These are phyloP conservation scores for Anguilla pacifica DNA, from an alignment of 2,797 vertebrate genomes.

Conservation along the genomic window DNA sequence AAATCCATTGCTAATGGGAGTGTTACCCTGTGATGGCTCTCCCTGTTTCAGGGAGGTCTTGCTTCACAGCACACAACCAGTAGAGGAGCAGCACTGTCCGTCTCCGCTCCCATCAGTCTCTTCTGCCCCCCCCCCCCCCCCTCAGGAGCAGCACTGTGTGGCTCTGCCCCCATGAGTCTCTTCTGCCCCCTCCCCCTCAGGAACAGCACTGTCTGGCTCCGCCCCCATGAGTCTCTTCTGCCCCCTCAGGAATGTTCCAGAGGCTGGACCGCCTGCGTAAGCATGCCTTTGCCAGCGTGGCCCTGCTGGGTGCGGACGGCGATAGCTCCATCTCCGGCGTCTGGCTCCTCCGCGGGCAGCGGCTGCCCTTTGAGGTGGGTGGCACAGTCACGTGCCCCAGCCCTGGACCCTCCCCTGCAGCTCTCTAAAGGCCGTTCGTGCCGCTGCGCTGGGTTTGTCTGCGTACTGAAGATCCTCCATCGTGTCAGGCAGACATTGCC, in stretches of 20 bases:
- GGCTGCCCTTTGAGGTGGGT: conserved; percentile 63
- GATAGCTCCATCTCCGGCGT: conserved; percentile 69
- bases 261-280: conserved; percentile 73
- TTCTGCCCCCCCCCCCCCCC: too few relatives aligned
- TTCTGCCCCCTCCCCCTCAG: not conserved
- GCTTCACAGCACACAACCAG: not conserved
- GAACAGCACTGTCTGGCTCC: not conserved
- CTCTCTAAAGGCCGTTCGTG: not conserved
- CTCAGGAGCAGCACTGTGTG: conserved; percentile 42
- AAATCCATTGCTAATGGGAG: not conserved
- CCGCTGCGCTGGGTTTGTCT: not conserved
- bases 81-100: too few relatives aligned
- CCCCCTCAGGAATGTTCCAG: conserved; percentile 72
- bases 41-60: not conserved
- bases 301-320: conserved; percentile 67
- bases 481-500: too few relatives aligned
- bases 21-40: not conserved
- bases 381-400: not conserved
- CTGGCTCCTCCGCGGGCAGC: conserved; percentile 72
- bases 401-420: not conserved
- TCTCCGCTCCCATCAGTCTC: too few relatives aligned
- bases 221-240: not conserved
- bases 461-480: not conserved
- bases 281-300: conserved; percentile 70
- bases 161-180: not conserved